Conservation (phyloP, 2,797 vertebrate species). For the Xiphophorus birchmanni region DNA sequence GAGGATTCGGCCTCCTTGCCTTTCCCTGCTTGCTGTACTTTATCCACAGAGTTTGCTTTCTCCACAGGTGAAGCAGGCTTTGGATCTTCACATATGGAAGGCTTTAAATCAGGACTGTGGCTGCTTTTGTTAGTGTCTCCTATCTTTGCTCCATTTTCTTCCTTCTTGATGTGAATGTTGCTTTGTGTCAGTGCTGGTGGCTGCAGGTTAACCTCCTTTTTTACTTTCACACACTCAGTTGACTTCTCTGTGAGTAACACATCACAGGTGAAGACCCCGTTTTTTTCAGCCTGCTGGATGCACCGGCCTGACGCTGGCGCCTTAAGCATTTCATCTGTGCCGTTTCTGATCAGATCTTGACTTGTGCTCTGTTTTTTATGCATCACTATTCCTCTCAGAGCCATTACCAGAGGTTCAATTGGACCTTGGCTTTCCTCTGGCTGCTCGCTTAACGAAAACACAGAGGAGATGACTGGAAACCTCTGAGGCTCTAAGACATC, state of each 20-base stretch:
- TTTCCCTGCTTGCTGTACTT: conserved; percentile 47
- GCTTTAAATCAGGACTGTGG: not conserved
- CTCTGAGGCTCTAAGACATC: conserved; percentile 59
- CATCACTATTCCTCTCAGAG: conserved; percentile 73
- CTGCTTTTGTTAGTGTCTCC: not conserved
- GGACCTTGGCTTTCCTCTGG: conserved; percentile 55
- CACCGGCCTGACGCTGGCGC: not conserved
- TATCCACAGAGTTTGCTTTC: conserved; percentile 7
- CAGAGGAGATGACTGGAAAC: conserved; percentile 92
- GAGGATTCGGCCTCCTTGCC: conserved; percentile 53
- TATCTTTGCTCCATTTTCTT: conserved; percentile 4
- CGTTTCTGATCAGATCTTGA: conserved; percentile 20
- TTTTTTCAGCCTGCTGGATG: conserved; percentile 20
- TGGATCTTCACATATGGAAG: conserved; percentile 3
- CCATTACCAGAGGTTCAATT: conserved; percentile 71
- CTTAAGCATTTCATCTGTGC: conserved; percentile 15
- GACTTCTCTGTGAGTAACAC: not conserved
- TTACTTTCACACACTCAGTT: conserved; percentile 48
- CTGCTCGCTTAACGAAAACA: conserved; percentile 89
- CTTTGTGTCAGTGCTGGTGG: conserved; percentile 4
- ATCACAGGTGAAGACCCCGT: not conserved
- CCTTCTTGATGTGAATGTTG: conserved; percentile 42
- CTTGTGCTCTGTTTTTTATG: conserved; percentile 40
- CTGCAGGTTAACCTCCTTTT: conserved; percentile 32
- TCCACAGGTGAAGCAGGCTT: not conserved